Evolutionary conservation across 2,888 invertebrate species (phyloP).

Genomic region (Spatulosminthurus flaviceps): DNA sequence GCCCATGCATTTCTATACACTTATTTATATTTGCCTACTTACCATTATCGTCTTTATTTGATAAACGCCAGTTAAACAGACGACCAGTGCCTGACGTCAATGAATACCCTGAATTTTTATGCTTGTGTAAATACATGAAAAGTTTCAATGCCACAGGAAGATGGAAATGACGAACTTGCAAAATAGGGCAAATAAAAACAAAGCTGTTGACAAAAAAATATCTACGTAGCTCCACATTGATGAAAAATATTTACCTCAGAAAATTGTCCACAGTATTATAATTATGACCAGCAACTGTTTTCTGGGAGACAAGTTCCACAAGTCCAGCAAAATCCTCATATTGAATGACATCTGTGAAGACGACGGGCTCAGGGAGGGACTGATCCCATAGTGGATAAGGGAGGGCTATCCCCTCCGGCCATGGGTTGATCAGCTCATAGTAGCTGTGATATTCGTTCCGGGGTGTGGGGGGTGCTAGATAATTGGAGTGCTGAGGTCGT

Average conservation of each 20-base stretch:
- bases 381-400: constrained; percentile 81
- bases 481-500: constrained; percentile 57
- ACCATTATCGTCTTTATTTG: too few species aligned
- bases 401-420: constrained; percentile 77
- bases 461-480: constrained; percentile 61
- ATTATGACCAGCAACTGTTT: constrained; percentile 82
- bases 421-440: constrained; percentile 67
- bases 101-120: too few species aligned
- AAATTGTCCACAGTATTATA: constrained; percentile 91
- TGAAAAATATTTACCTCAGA: constrained; percentile 69
- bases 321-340: constrained; percentile 83
- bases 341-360: constrained; percentile 71
- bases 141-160: too few species aligned
- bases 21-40: too few species aligned
- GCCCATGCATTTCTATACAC: too few species aligned
- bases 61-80: too few species aligned
- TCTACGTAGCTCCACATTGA: too few species aligned
- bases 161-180: too few species aligned
- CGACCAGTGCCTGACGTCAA: too few species aligned
- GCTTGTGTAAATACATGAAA: too few species aligned
- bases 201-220: too few species aligned
- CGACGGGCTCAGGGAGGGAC: constrained; percentile 66
- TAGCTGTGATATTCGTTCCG: constrained; percentile 11
- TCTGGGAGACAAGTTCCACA: constrained; percentile 82
- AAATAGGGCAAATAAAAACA: too few species aligned